Evolutionary conservation across 2,888 invertebrate species (phyloP).

Genomic region (Xylota segnis): DNA sequence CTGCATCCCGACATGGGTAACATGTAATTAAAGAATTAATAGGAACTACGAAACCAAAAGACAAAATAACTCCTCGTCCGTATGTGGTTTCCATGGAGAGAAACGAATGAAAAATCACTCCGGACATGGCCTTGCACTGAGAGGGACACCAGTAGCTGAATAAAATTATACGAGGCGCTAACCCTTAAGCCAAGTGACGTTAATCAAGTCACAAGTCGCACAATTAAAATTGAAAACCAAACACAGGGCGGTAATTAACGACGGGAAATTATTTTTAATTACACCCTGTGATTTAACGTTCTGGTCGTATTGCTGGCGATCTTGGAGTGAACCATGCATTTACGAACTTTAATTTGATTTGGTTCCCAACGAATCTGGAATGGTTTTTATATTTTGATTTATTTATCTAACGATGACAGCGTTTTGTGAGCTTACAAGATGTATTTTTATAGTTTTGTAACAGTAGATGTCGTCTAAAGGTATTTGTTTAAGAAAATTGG

Average conservation of each 20-base stretch:
- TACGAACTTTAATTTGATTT: not conserved
- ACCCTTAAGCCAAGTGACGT: slow-evolving; percentile 75
- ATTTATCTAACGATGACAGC: no score
- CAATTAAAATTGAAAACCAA: slow-evolving; percentile 76
- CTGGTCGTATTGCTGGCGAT: not conserved
- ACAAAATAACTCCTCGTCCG: not conserved
- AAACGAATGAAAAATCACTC: not conserved
- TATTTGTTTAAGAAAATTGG: no score
- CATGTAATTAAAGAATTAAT: slow-evolving; percentile 48
- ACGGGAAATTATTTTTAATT: slow-evolving; percentile 77
- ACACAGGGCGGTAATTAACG: slow-evolving; percentile 77
- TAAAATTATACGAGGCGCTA: slow-evolving; percentile 67
- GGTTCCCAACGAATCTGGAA: not conserved
- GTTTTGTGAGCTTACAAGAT: no score
- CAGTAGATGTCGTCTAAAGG: no score
- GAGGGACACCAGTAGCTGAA: slow-evolving; percentile 49
- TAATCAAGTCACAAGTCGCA: slow-evolving; percentile 77
- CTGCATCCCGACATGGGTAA: not conserved
- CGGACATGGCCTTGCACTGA: not conserved
- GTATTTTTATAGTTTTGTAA: no score
- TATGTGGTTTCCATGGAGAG: not conserved
- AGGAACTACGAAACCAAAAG: not conserved
- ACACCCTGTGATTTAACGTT: not conserved
- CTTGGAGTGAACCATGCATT: not conserved
- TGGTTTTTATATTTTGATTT: no score